These are phyloP conservation scores for Casuarius casuarius DNA, from an alignment of 2,113 vertebrate species.

Conservation along the genomic window DNA sequence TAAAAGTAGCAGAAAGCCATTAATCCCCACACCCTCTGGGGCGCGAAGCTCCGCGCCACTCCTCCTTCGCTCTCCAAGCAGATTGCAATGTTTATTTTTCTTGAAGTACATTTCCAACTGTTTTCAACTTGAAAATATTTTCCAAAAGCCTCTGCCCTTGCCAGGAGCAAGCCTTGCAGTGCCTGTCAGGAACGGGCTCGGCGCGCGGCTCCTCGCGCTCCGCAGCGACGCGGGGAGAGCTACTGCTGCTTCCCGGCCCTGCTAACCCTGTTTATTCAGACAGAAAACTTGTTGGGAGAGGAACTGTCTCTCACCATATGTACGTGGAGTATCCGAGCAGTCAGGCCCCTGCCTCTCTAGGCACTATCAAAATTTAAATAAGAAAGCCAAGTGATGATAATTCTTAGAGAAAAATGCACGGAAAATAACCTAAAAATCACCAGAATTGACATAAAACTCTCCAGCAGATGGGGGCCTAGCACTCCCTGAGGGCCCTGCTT, in stretches of 20 bases:
- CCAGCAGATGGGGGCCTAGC: slow-evolving; percentile 75
- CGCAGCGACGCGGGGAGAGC: slow-evolving; percentile 1
- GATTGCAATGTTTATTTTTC: slow-evolving; percentile 58
- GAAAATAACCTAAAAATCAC: slow-evolving; percentile 67
- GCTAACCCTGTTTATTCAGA: slow-evolving; percentile 62
- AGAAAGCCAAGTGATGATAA: slow-evolving; percentile 66
- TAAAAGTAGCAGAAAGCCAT: background rate
- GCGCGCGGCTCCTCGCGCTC: slow-evolving; percentile 30
- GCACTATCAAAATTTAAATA: slow-evolving; percentile 60
- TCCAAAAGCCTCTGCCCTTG: slow-evolving; percentile 55
- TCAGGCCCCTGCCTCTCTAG: slow-evolving; percentile 59
- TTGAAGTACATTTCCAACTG: slow-evolving; percentile 51
- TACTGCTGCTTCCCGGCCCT: slow-evolving; percentile 43
- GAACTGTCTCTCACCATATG: slow-evolving; percentile 69
- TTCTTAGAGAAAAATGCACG: slow-evolving; percentile 58
- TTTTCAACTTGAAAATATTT: slow-evolving; percentile 62
- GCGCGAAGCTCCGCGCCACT: background rate
- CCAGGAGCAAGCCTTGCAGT: slow-evolving; percentile 35
- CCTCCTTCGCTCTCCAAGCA: slow-evolving; percentile 23
- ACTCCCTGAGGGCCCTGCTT: slow-evolving; percentile 70
- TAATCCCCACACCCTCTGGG: slow-evolving; percentile 9
- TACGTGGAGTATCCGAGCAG: slow-evolving; percentile 49
- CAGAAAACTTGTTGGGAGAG: slow-evolving; percentile 57
- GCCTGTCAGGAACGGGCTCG: slow-evolving; percentile 43
- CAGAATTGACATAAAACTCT: slow-evolving; percentile 73